Base-by-base conservation (phyloP, 2,888 invertebrate species). In the Micropterix aruncella region DNA sequence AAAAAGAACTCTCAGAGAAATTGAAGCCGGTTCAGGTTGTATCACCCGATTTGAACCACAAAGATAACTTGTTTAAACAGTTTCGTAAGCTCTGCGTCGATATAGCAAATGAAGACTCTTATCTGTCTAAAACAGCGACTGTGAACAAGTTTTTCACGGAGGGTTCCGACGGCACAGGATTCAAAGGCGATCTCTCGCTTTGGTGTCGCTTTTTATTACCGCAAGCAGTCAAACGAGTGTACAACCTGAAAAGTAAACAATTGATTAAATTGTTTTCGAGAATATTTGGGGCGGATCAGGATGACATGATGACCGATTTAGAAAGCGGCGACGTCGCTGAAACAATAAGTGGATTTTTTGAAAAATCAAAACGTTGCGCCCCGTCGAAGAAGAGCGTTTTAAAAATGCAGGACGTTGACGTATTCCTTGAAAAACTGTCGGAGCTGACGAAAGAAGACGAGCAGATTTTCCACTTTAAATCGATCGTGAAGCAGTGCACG, bases 161-260 rank as follows among this genome's bases (percentile, higher is more conserved):
- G 55, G 79, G 79, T 1, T 61, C 63, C 14, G 70, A 74, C 60
- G 63, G 74, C 56, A 76, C 67, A 36, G 67, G 73, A 7, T 93
- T 89, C 57, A 73, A 81, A 56, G 86, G 93, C 2, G 83, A 93
- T 60, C 59, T 86, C 18, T 68, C 77, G 39, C 65, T 91, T 38
- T 85, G 92, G 87, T 79, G 90, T 58, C 83, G 83, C 55, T 63
- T 93, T 51, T 63, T 95, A 16, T 65, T 95, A 42, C 95, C 94
- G 0, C 83, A 81, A 40, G 83, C 83, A 18, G 75, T 80, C 12
- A 90, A 91, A 60, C 71, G 89, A 48, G 79, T 93, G 19, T 96
- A 94, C 60, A 94, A 95, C 67, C 66, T 96, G 41, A 90, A 92
- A 67, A 91, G 85, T 58, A 93, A 92, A 60, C 92, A 93, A 57